A percentile compares a stretch with the other conserved stretches of the same genome.
phyloP scores from a whole-genome alignment of 2,113 vertebrate species.

The Thinocorus orbignyianus region DNA sequence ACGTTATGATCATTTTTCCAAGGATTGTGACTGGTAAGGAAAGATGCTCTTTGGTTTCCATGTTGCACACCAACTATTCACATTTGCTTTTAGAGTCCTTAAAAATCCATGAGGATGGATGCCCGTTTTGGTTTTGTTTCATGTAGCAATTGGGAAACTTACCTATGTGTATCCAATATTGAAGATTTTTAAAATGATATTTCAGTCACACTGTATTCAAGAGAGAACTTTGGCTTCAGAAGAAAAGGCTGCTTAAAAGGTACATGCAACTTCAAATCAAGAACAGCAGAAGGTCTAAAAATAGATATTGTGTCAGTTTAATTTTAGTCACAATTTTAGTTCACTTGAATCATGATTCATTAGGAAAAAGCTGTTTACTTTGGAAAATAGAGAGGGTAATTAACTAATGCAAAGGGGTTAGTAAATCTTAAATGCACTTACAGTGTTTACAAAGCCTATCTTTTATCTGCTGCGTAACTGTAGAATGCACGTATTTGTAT shows the following conservation, averaged over 20 bases:
- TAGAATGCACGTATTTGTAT: slow-evolving; percentile 44
- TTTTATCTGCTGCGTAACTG: slow-evolving; percentile 55
- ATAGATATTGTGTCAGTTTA: slow-evolving; percentile 21
- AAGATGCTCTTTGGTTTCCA: background rate
- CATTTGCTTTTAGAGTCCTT: background rate
- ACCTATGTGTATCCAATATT: background rate
- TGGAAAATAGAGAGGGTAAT: slow-evolving; percentile 36
- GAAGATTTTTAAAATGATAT: background rate
- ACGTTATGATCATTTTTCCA: background rate
- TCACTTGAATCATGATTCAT: slow-evolving; percentile 21
- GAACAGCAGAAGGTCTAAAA: slow-evolving; percentile 17
- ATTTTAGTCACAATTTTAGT: background rate
- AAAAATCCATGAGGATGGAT: background rate
- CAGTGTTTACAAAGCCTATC: slow-evolving; percentile 15
- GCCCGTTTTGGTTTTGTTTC: background rate
- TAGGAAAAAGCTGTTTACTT: slow-evolving; percentile 41
- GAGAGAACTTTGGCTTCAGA: background rate
- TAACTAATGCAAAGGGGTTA: slow-evolving; percentile 42
- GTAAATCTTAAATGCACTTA: slow-evolving; percentile 58
- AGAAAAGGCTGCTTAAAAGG: background rate
- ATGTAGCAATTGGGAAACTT: background rate
- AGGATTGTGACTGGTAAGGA: background rate
- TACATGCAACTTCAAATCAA: background rate
- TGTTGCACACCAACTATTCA: background rate
- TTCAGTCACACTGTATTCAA: background rate